These are phyloP conservation scores for Venustoraphidia nigricollis DNA, from an alignment of 2,888 invertebrate species.

Conservation along the genomic window DNA sequence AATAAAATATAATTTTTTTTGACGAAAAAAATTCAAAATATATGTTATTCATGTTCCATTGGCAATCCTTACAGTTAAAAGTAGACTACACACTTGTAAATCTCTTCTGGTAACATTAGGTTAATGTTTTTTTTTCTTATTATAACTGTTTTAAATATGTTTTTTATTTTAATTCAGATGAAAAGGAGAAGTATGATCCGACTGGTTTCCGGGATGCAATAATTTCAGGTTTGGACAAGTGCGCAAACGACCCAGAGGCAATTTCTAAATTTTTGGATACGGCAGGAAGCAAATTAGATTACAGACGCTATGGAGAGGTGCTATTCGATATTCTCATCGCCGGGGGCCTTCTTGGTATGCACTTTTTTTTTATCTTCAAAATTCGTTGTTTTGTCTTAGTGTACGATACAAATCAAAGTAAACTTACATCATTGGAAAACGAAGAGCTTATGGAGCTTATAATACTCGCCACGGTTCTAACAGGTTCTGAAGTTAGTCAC, in stretches of 20 bases:
- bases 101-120: neutral
- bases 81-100: neutral
- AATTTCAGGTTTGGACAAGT: conserved; percentile 87
- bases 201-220: conserved; percentile 95
- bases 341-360: conserved; percentile 80
- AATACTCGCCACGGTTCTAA: too few species aligned
- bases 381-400: conserved; percentile 5
- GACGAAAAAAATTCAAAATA: too few species aligned
- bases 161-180: conserved; percentile 50
- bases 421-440: too few species aligned
- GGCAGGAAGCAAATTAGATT: conserved; percentile 92
- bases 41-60: neutral
- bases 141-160: conserved; percentile 1
- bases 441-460: too few species aligned
- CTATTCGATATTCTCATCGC: conserved; percentile 96
- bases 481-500: too few species aligned
- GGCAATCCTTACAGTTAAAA: too few species aligned
- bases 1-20: too few species aligned
- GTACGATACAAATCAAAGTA: neutral
- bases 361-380: neutral
- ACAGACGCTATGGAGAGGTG: conserved; percentile 94
- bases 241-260: conserved; percentile 87
- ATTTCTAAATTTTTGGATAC: conserved; percentile 89
- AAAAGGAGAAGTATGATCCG: conserved; percentile 99
- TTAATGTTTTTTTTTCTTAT: neutral